Percentiles rank a stretch among this genome's conserved stretches.
phyloP scores from a whole-genome alignment of 2,113 vertebrate species.

The Peromyscus californicus region DNA sequence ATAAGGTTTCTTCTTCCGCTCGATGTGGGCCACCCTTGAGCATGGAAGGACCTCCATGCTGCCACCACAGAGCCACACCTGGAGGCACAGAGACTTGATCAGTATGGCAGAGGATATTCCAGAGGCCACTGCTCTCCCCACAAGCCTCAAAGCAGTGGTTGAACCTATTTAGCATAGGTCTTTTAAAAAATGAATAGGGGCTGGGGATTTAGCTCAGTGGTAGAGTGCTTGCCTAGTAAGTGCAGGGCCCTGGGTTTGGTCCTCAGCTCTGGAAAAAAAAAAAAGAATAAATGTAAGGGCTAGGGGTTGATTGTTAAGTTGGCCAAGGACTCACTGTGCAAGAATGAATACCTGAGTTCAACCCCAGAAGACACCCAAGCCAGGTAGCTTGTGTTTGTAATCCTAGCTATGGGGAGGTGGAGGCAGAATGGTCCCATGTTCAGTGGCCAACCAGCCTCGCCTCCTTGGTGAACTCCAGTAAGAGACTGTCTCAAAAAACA shows the following conservation, averaged over 20 bases:
- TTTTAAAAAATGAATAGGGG: background rate
- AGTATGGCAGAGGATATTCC: background rate
- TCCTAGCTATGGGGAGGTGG: background rate
- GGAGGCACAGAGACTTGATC: constrained; percentile 36
- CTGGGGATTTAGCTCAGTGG: no score
- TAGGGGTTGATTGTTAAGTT: background rate
- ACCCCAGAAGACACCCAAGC: background rate
- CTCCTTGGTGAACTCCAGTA: background rate
- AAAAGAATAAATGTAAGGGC: background rate
- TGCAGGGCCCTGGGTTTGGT: no score
- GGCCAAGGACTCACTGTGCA: background rate
- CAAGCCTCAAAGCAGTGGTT: background rate
- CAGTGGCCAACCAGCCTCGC: background rate
- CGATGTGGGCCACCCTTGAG: constrained; percentile 97
- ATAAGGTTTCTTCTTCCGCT: constrained; percentile 97
- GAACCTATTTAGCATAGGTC: background rate
- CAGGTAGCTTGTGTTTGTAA: background rate
- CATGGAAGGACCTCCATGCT: constrained; percentile 99
- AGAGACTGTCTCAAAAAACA: background rate
- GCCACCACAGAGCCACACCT: constrained; percentile 99
- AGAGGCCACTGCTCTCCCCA: background rate
- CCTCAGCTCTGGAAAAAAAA: no score
- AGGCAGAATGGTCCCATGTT: background rate
- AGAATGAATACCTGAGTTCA: background rate
- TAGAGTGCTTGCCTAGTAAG: no score